phyloP scores from a whole-genome alignment of 2,797 vertebrate species.

The Phrynocephalus guinanensis region DNA sequence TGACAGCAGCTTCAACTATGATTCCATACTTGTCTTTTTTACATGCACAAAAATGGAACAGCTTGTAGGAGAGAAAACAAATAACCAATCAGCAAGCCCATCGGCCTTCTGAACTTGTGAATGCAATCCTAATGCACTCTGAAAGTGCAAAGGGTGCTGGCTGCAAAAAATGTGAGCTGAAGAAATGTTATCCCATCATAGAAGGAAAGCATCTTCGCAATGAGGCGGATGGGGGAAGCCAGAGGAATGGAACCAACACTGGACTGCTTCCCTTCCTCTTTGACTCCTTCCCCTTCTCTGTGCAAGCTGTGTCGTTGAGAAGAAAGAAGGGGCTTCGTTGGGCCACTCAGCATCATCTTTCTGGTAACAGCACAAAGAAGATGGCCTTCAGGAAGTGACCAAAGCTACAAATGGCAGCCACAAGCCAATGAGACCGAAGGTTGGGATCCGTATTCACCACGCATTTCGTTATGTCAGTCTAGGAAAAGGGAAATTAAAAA shows the following conservation, averaged over 20 bases:
- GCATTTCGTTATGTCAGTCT: slow-evolving; percentile 91
- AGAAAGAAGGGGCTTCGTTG: slow-evolving; percentile 52
- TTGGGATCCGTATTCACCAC: slow-evolving; percentile 91
- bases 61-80: slow-evolving; percentile 5
- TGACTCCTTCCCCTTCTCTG: slow-evolving; percentile 62
- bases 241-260: not conserved
- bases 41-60: slow-evolving; percentile 16
- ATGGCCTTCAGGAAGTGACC: slow-evolving; percentile 92
- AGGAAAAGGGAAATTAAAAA: not conserved
- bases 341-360: slow-evolving; percentile 82
- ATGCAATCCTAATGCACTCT: not conserved
- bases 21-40: not conserved
- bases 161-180: not conserved
- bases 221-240: slow-evolving; percentile 42
- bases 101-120: not conserved
- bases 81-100: slow-evolving; percentile 1
- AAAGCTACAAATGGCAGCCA: slow-evolving; percentile 84
- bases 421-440: slow-evolving; percentile 91
- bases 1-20: not conserved
- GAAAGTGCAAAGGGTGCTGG: slow-evolving; percentile 8
- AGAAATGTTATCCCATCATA: slow-evolving; percentile 12
- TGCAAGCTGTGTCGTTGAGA: slow-evolving; percentile 18
- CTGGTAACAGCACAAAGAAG: slow-evolving; percentile 89
- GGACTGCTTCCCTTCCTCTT: slow-evolving; percentile 41
- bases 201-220: not conserved